phyloP scores from a whole-genome alignment of 2,797 vertebrate genomes.

The Lateolabrax maculatus region DNA sequence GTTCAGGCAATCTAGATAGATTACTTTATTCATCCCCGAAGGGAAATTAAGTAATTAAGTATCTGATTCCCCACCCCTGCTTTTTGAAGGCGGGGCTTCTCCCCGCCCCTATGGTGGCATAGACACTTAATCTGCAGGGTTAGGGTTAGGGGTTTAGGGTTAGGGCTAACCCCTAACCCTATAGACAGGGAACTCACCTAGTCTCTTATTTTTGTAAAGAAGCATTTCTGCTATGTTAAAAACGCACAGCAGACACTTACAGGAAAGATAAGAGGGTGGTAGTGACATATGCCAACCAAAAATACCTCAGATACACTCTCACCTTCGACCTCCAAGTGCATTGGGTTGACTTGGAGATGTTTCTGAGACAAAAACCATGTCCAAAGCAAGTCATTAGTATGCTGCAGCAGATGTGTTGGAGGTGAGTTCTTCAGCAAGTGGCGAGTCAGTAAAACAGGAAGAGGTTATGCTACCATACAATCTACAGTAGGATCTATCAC shows the following conservation, averaged over 20 bases:
- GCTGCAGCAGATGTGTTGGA: conserved; percentile 40
- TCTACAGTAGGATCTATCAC: conserved; percentile 15
- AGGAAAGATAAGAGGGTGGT: not conserved
- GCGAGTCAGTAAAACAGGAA: conserved; percentile 40
- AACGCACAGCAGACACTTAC: not conserved
- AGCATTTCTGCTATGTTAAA: not conserved
- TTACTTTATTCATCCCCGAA: no score
- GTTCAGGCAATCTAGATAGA: conserved; percentile 16
- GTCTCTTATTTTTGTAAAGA: not conserved
- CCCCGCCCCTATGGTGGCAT: conserved; percentile 25
- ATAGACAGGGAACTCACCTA: not conserved
- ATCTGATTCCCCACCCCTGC: conserved; percentile 1
- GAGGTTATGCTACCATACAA: conserved; percentile 38
- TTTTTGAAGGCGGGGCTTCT: no score
- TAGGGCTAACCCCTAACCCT: no score
- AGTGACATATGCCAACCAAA: not conserved
- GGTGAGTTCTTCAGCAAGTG: conserved; percentile 20
- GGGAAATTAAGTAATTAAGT: no score
- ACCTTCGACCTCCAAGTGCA: not conserved
- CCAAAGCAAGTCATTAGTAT: conserved; percentile 16
- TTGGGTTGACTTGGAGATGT: not conserved
- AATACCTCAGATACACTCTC: not conserved
- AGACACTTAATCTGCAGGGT: conserved; percentile 13
- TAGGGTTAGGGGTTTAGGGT: no score
- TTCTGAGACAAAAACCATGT: not conserved